Base-by-base conservation (phyloP, 64 coral and sea anemone genomes). In the Acropora tenuis region DNA sequence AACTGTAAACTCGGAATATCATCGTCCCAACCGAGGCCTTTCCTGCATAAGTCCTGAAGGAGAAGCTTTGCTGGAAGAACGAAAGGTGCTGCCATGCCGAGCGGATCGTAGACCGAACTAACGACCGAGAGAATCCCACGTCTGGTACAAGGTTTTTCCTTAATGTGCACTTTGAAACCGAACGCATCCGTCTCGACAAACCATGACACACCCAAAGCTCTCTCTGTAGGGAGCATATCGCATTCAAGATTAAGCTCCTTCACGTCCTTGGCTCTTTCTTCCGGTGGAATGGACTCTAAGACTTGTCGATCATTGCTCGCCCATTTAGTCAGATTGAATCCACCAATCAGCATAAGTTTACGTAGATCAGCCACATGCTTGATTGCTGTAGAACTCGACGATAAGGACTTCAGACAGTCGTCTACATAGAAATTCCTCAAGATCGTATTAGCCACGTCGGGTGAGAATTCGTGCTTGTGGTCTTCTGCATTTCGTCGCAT, bases 61-160 rank as follows among this genome's bases (percentile, higher is more conserved):
- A 30, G 30, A 30, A 30, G 30, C 30, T 30, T 30, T 30, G 30
- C 30, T 30, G 30, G 30, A 30, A 30, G 30, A 30, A 30, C 30
- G 30, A 30, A 30, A 30, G 30, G 30, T 30, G 30, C 30, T 30
- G 30, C 30, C 30, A 30, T 79, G 7, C 77, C 77, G 7, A 79
- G 77, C 2, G 77, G 48, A 79, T 52, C 77, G 43, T 79, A 80
- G 3, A 80, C 50, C 6, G 78, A 80, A 80, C 50, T 57, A 4
- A 57, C 72, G 8, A 42, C 72, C 8, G 72, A 74, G 41, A 74
- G 72, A 41, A 74, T 74, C 8, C 72, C 88, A 55, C 89, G 75
- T 67, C 94, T 87, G n/a, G 89, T 95, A 41, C 69, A 82, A 43
- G 94, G 94, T 19, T 75, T 86, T 5, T 91, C 94, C 12, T 91